Evolutionary conservation across 1,140 invertebrate species (phyloP).

Genomic region (Heliconius eleuchia): DNA sequence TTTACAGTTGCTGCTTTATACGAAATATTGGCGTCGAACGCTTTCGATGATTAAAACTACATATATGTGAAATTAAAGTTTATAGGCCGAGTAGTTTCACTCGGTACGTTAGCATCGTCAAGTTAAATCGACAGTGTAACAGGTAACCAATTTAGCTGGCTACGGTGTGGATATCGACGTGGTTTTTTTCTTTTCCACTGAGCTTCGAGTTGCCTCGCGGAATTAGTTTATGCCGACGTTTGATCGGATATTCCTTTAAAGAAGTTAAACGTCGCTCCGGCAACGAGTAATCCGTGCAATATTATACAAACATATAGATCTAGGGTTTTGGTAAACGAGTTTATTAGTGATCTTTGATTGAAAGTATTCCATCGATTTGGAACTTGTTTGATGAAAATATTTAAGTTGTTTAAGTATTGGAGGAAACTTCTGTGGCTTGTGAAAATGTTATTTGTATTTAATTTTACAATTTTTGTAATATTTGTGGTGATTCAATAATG

Average conservation of each 20-base stretch:
- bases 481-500: neutral
- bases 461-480: neutral
- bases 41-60: slow-evolving; percentile 11
- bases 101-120: slow-evolving; percentile 38
- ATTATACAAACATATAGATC: slow-evolving; percentile 58
- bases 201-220: slow-evolving; percentile 73
- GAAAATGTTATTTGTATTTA: slow-evolving; percentile 23
- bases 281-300: slow-evolving; percentile 60
- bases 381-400: slow-evolving; percentile 30
- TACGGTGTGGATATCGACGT: slow-evolving; percentile 63
- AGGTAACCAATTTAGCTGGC: slow-evolving; percentile 72
- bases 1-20: slow-evolving; percentile 1
- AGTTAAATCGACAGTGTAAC: slow-evolving; percentile 67
- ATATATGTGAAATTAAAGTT: slow-evolving; percentile 10
- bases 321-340: slow-evolving; percentile 56
- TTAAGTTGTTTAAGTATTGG: slow-evolving; percentile 32
- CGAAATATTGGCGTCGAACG: neutral
- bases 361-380: slow-evolving; percentile 37
- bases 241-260: slow-evolving; percentile 78
- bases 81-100: slow-evolving; percentile 20
- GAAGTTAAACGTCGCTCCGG: slow-evolving; percentile 66
- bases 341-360: slow-evolving; percentile 50
- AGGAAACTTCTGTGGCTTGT: slow-evolving; percentile 21
- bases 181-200: slow-evolving; percentile 61
- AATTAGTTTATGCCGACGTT: slow-evolving; percentile 79